A percentile compares a stretch with the other conserved stretches of the same genome.
These are phyloP conservation scores for Pitangus sulphuratus DNA, from an alignment of 2,797 vertebrate species.

Conservation along the genomic window DNA sequence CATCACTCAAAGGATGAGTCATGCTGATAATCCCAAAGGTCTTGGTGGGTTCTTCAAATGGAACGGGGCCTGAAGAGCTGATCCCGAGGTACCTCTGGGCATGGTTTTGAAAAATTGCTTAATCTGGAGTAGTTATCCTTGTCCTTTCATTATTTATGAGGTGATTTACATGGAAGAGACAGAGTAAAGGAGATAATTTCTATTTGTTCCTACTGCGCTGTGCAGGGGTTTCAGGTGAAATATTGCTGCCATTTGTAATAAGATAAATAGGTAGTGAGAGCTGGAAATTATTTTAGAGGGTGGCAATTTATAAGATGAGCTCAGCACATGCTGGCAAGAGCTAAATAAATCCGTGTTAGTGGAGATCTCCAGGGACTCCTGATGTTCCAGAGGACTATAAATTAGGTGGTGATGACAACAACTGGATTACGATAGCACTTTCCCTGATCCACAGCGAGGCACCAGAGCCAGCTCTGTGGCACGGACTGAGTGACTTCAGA, in stretches of 20 bases:
- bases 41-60: neutral
- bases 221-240: neutral
- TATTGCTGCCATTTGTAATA: neutral
- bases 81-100: neutral
- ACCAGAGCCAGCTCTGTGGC: neutral
- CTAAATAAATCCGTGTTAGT: neutral
- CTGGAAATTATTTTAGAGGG: neutral
- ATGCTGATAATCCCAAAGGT: neutral
- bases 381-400: neutral
- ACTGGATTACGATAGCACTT: neutral
- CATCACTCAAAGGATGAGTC: neutral
- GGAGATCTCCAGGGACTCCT: neutral
- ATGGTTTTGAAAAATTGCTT: neutral
- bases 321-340: neutral
- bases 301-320: slow-evolving; percentile 24
- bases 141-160: neutral
- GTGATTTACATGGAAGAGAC: neutral
- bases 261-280: neutral
- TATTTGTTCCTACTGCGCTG: neutral
- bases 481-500: neutral
- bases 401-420: neutral
- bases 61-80: neutral
- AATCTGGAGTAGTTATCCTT: neutral
- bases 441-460: neutral
- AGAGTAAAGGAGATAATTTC: neutral